These are phyloP conservation scores for Macquaria ambigua DNA, from an alignment of 2,113 vertebrate genomes.

Conservation along the genomic window DNA sequence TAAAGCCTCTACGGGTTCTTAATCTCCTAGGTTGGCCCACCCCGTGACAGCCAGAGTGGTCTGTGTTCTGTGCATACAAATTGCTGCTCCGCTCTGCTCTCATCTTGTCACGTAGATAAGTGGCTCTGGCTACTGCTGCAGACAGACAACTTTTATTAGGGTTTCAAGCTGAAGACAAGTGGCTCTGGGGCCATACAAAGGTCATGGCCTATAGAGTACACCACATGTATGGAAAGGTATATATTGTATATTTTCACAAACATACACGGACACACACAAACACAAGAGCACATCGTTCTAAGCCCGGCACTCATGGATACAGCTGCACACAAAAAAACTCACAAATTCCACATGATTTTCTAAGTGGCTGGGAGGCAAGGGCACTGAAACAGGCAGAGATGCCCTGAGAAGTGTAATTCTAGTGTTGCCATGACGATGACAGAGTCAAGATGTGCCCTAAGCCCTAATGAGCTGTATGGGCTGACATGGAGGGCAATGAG, in stretches of 20 bases:
- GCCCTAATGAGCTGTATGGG: slow-evolving; percentile 66
- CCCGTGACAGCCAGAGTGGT: slow-evolving; percentile 64
- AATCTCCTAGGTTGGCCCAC: slow-evolving; percentile 76
- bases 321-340: not conserved
- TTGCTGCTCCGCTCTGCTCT: slow-evolving; percentile 45
- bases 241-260: not conserved
- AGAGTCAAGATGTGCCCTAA: slow-evolving; percentile 59
- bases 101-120: slow-evolving; percentile 60
- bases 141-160: slow-evolving; percentile 57
- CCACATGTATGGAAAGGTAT: not conserved
- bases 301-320: not conserved
- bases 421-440: slow-evolving; percentile 73
- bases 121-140: slow-evolving; percentile 48
- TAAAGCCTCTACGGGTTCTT: slow-evolving; percentile 69
- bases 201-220: slow-evolving; percentile 43
- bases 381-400: slow-evolving; percentile 34
- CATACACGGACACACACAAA: too few species aligned
- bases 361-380: slow-evolving; percentile 38
- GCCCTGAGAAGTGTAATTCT: slow-evolving; percentile 45
- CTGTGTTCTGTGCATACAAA: slow-evolving; percentile 71
- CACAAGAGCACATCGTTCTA: not conserved
- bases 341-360: slow-evolving; percentile 34
- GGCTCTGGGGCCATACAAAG: slow-evolving; percentile 37
- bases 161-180: slow-evolving; percentile 51
- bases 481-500: slow-evolving; percentile 43